phyloP scores from a whole-genome alignment of 2,888 invertebrate species.

The Sicus ferrugineus region DNA sequence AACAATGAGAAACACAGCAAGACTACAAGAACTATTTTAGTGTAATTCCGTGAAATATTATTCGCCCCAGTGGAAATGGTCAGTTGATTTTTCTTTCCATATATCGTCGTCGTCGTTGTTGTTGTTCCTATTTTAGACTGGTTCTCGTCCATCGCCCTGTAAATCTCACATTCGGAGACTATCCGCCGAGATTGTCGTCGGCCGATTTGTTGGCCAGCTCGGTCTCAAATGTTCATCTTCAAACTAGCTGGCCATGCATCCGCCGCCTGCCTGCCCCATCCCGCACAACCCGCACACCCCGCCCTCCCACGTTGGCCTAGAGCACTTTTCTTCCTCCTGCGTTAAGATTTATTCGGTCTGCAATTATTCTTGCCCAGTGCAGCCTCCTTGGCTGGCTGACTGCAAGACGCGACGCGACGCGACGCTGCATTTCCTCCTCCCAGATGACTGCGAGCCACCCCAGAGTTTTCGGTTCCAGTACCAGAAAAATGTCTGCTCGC shows the following conservation, averaged over 20 bases:
- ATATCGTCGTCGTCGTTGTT: slow-evolving; percentile 13
- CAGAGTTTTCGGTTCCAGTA: slow-evolving; percentile 2
- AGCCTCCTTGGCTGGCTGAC: slow-evolving; percentile 25
- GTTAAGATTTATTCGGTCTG: slow-evolving; percentile 53
- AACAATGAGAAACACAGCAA: no score
- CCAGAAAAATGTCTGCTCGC: slow-evolving; percentile 22
- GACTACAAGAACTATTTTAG: background rate
- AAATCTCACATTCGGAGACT: background rate
- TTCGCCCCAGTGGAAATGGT: slow-evolving; percentile 44
- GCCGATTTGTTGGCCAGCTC: slow-evolving; percentile 2
- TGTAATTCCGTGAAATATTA: slow-evolving; percentile 45
- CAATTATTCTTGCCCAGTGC: slow-evolving; percentile 52
- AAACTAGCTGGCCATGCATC: slow-evolving; percentile 8
- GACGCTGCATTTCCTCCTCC: background rate
- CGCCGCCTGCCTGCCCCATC: background rate
- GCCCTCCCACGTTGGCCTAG: slow-evolving; percentile 4
- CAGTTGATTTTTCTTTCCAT: slow-evolving; percentile 36
- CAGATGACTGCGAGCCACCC: slow-evolving; percentile 28
- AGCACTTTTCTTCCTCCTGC: slow-evolving; percentile 35
- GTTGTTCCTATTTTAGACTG: slow-evolving; percentile 14
- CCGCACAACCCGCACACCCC: background rate
- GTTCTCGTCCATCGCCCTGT: background rate
- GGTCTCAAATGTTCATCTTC: slow-evolving; percentile 17
- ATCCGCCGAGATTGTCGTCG: slow-evolving; percentile 8
- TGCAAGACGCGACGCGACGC: no score